Base-by-base conservation (phyloP, 2,113 vertebrate genomes). In the Varanus komodoensis region DNA sequence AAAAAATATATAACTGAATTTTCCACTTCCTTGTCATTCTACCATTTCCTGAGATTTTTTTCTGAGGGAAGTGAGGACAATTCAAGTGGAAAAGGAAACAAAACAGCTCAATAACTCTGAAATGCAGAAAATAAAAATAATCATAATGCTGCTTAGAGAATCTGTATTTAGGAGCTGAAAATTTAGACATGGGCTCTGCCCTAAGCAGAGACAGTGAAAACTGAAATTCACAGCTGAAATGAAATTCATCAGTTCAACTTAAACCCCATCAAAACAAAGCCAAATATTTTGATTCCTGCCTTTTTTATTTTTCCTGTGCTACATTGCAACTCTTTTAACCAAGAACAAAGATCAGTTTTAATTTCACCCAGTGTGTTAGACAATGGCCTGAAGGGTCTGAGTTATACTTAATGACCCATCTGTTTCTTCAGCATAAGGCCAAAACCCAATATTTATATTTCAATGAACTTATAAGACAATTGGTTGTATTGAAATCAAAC, bases 321-420 rank as follows among this genome's bases (percentile, higher is more conserved):
- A 25, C 11, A 17, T 29, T 21, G 69, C 64, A 84, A 69, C 3
- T 78, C n/a, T 14, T 79, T 87, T 64, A 79, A 29, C 38, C 74
- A 79, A 87, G 86, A 79, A 67, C 15, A 21, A 57, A 57, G 34
- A 87, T 48, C 74, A 78, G 14, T 86, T 89, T 90, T 84, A 38
- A 1, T 91, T 82, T 91, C 86, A 83, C 93, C 91, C 52, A 52
- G 21, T 29, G 85, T 89, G 64, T 71, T 74, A 89, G 64, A 48
- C 90, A 93, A 93, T 61, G 94, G 88, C 84, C 81, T 93, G 32
- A 74, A 93, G 92, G 89, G 80, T 81, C 86, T 92, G 87, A 91
- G 93, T 93, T 93, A 64, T 84, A 91, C 78, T 88, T 95, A 95
- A 94, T 94, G 93, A 92, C 86, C 92, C 89, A 74, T 88, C 77